Evolutionary conservation across 1,140 invertebrate genomes (phyloP).

Genomic region (Nephila pilipes): DNA sequence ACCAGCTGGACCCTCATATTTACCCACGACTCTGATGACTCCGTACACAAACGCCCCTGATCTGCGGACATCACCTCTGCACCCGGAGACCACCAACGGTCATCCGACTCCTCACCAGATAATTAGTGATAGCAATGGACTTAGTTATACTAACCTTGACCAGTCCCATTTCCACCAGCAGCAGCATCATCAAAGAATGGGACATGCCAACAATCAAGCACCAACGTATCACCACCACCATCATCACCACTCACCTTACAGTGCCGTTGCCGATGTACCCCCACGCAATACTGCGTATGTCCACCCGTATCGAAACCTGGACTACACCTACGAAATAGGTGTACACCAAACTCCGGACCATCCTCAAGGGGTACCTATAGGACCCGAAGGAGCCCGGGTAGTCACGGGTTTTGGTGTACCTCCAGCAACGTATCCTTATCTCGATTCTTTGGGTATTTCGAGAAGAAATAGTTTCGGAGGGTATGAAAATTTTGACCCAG

Average conservation of each 20-base stretch:
- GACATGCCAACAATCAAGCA: conserved; percentile 14
- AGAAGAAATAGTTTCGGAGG: conserved; percentile 70
- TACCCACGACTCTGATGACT: conserved; percentile 65
- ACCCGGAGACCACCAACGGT: conserved; percentile 66
- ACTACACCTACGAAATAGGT: conserved; percentile 51
- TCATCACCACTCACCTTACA: conserved; percentile 58
- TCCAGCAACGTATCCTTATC: conserved; percentile 66
- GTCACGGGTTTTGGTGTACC: conserved; percentile 51
- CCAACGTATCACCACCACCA: conserved; percentile 43
- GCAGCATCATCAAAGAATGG: conserved; percentile 48
- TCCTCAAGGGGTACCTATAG: conserved; percentile 54
- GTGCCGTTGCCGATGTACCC: conserved; percentile 52
- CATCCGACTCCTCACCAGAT: conserved; percentile 82
- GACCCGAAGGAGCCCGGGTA: conserved; percentile 63
- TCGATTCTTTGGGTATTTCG: conserved; percentile 63
- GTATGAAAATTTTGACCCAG: conserved; percentile 66
- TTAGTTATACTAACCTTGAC: conserved; percentile 95
- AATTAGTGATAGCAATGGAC: conserved; percentile 90
- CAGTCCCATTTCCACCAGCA: conserved; percentile 75
- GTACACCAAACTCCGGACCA: conserved; percentile 60
- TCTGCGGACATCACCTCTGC: conserved; percentile 51
- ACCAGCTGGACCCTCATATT: conserved; percentile 62
- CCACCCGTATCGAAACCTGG: conserved; percentile 65
- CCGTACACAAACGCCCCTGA: conserved; percentile 63
- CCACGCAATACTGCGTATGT: conserved; percentile 35